These are phyloP conservation scores for Aphodius sticticus DNA, from an alignment of 2,888 invertebrate genomes.

Conservation along the genomic window DNA sequence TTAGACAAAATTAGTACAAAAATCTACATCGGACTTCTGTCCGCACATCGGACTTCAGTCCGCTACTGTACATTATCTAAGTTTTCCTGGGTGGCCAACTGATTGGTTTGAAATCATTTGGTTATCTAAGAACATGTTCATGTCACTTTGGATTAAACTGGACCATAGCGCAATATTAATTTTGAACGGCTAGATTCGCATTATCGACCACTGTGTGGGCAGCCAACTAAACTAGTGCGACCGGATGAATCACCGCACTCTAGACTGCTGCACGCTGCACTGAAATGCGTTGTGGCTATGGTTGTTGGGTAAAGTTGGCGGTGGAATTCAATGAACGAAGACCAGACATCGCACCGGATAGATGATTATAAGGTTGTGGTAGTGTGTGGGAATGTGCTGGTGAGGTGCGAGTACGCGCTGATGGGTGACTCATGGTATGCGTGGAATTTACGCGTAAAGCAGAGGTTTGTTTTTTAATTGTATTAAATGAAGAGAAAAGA, in stretches of 20 bases:
- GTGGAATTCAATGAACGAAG: not conserved
- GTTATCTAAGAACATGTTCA: too few relatives aligned
- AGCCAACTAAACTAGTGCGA: too few relatives aligned
- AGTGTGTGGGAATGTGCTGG: not conserved
- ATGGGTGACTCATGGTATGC: not conserved
- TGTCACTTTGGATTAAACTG: too few relatives aligned
- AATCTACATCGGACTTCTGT: too few relatives aligned
- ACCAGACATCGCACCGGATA: not conserved
- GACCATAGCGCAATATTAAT: too few relatives aligned
- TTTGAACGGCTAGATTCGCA: too few relatives aligned
- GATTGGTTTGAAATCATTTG: too few relatives aligned
- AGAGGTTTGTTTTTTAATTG: not conserved
- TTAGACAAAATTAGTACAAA: too few relatives aligned
- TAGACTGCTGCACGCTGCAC: not conserved
- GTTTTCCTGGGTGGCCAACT: too few relatives aligned
- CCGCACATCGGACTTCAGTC: too few relatives aligned
- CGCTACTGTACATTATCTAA: too few relatives aligned
- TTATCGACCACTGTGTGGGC: too few relatives aligned
- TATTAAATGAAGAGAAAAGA: not conserved
- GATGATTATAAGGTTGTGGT: not conserved
- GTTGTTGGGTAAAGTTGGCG: not conserved
- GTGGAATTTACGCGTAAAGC: not conserved
- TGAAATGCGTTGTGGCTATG: not conserved
- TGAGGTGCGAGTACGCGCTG: not conserved
- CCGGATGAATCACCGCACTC: constrained; percentile 19